Evolutionary conservation across 2,113 vertebrate species (phyloP), one percentile per base, ranked within the genome.

Genomic region (Gambusia holbrooki): DNA sequence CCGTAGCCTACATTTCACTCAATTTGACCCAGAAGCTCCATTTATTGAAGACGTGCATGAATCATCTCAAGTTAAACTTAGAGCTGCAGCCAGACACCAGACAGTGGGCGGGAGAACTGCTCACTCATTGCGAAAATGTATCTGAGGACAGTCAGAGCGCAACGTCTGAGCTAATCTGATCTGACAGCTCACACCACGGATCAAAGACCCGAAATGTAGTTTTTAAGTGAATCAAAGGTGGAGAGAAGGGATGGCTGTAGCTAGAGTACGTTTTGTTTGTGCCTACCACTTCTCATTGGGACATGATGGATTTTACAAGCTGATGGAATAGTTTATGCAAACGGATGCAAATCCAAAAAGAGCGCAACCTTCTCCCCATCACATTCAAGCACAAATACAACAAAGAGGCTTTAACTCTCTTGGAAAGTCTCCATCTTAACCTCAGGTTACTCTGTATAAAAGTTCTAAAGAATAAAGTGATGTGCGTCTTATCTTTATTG

Each of bases 311-410:
- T 67, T 80, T 76, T 63, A 58, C 63, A 37, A 67, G 2, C 27
- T 69, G 45, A 62, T 37, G 51, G 42, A 40, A 78, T 17, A 25
- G 9, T 65, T 19, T 27, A 78, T 86, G 80, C 70, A 88, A 81
- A 77, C n/a, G 4, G 9, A 82, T 84, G 77, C 79, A 87, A 87
- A 84, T 76, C 13, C 27, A 81, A n/a, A 37, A 62, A 45, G n/a
- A 69, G 64, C 22, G 42, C 51, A 51, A 5, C 60, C 70, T 17
- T 22, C 6, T 35, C 4, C 35, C 3, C 4, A 11, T 9, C 32
- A 29, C 29, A 37, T 69, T n/a, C 40, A 7, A n/a, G 73, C n/a
- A 32, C 14, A 5, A 61, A 58, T 27, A 22, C 63, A 51, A 29
- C 40, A 66, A 64, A 30, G 5, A 64, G 22, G 48, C 22, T 35